Evolutionary conservation across 2,797 vertebrate species (phyloP).

Genomic region (Dallia pectoralis): DNA sequence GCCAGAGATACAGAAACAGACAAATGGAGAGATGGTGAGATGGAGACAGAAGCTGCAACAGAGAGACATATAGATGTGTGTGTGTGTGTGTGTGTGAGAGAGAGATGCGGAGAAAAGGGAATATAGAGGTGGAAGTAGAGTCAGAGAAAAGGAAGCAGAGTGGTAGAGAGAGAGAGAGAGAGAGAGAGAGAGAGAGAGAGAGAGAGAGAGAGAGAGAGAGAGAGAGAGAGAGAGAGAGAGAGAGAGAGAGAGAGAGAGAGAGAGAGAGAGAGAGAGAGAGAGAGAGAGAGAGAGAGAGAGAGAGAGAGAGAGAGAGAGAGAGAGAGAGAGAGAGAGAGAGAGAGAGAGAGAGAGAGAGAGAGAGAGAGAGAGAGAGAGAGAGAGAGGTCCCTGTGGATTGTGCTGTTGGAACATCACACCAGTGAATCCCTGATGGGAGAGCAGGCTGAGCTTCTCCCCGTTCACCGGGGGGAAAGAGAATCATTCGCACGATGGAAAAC

Average conservation of each 20-base stretch:
- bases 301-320: background rate
- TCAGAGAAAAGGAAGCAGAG: background rate
- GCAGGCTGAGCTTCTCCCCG: conserved; percentile 53
- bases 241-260: conserved; percentile 37
- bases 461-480: conserved; percentile 65
- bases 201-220: conserved; percentile 21
- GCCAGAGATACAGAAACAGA: too few species aligned
- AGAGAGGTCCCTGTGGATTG: conserved; percentile 50
- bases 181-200: conserved; percentile 9
- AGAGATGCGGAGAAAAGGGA: conserved; percentile 49
- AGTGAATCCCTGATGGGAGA: background rate
- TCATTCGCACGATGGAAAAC: conserved; percentile 69
- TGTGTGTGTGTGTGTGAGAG: conserved; percentile 22
- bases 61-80: too few species aligned
- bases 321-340: background rate
- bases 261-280: conserved; percentile 24
- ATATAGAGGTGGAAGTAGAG: conserved; percentile 26
- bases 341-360: background rate
- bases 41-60: too few species aligned
- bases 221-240: conserved; percentile 31
- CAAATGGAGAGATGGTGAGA: too few species aligned
- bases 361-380: background rate
- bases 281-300: background rate
- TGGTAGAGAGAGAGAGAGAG: conserved; percentile 37
- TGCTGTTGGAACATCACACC: conserved; percentile 66